Evolutionary conservation across 2,113 vertebrate species (phyloP).

Genomic region (Turdus rufiventris): DNA sequence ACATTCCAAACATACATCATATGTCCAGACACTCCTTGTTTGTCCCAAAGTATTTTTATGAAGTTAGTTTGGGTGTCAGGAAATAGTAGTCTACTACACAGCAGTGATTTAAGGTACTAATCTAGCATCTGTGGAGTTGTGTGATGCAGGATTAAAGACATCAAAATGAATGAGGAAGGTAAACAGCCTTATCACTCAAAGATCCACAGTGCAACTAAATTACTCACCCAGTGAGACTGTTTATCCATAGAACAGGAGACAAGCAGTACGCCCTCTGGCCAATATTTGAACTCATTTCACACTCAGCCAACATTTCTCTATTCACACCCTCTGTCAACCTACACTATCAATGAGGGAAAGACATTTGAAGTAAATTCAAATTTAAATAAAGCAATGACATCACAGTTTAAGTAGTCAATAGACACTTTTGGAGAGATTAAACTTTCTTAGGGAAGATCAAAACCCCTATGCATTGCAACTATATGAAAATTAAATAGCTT

Average conservation of each 20-base stretch:
- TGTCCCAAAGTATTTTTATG: neutral
- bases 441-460: neutral
- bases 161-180: neutral
- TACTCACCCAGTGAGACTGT: neutral
- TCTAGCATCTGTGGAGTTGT: neutral
- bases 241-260: neutral
- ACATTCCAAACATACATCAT: neutral
- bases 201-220: neutral
- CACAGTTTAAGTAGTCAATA: neutral
- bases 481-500: neutral
- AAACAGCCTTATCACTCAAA: neutral
- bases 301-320: neutral
- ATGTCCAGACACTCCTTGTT: neutral
- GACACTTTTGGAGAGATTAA: neutral
- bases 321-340: neutral
- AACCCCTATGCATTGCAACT: neutral
- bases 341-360: neutral
- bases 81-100: neutral
- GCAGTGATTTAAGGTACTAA: neutral
- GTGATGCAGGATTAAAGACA: neutral
- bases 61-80: neutral
- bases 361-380: neutral
- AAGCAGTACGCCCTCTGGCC: neutral
- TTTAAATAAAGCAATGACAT: neutral
- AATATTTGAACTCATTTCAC: neutral